Percentiles rank a stretch among this genome's conserved stretches.
Conservation (phyloP, 2,113 vertebrate genomes). For the Herpetotheres cachinnans region DNA sequence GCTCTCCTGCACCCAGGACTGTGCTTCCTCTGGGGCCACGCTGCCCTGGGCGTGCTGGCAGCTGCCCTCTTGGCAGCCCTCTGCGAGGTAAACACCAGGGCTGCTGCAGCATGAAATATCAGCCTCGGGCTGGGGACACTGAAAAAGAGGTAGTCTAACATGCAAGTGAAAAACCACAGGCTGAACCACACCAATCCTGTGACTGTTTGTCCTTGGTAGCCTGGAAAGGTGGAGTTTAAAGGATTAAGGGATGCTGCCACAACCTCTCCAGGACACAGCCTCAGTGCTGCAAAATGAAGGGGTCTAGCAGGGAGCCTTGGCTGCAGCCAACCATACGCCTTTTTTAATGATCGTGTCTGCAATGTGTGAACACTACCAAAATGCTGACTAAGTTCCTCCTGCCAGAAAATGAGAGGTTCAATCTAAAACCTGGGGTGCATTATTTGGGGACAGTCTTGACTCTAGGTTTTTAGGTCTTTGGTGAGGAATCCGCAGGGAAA, state of each 20-base stretch:
- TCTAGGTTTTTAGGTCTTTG: background rate
- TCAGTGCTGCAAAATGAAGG: background rate
- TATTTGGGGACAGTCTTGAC: background rate
- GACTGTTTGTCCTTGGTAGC: background rate
- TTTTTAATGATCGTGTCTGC: background rate
- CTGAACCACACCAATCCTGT: background rate
- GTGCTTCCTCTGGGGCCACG: background rate
- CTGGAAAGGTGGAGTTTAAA: background rate
- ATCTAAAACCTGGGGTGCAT: background rate
- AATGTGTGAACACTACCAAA: background rate
- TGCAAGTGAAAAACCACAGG: background rate
- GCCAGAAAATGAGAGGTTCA: background rate
- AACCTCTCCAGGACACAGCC: background rate
- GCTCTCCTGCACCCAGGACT: background rate
- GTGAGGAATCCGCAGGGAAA: background rate
- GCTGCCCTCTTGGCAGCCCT: background rate
- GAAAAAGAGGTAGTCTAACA: background rate
- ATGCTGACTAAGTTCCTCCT: background rate
- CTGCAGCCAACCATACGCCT: background rate
- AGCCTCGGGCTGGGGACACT: background rate
- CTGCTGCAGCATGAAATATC: background rate
- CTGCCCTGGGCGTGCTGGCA: fast-evolving
- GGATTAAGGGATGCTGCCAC: background rate
- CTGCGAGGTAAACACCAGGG: background rate
- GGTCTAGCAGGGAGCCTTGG: background rate